Evolutionary conservation across 1,140 invertebrate genomes (phyloP).

Genomic region (Paracyclopina nana): DNA sequence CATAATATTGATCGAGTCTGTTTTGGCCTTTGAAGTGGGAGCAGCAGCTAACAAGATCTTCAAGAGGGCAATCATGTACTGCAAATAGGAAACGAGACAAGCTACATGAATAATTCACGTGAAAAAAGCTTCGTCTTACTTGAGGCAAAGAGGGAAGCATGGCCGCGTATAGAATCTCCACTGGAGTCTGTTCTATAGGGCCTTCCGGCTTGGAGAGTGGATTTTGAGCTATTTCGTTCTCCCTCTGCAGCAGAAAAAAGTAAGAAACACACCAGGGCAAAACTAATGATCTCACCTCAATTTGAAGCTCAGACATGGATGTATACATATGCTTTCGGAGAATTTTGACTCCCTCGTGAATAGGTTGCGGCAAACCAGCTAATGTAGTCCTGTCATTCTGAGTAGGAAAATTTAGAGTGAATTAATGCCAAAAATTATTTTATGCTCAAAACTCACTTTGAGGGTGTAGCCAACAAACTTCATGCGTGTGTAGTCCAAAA

Average conservation of each 20-base stretch:
- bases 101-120: no score
- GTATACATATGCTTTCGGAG: slow-evolving; percentile 42
- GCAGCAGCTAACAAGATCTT: slow-evolving; percentile 93
- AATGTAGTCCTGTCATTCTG: slow-evolving; percentile 55
- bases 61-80: slow-evolving; percentile 88
- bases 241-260: slow-evolving; percentile 37
- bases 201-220: slow-evolving; percentile 37
- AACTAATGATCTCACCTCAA: slow-evolving; percentile 21
- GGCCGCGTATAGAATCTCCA: slow-evolving; percentile 44
- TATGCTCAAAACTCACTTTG: slow-evolving; percentile 35
- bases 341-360: slow-evolving; percentile 80
- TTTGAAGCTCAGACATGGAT: slow-evolving; percentile 32
- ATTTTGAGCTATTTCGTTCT: slow-evolving; percentile 42
- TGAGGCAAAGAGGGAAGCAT: slow-evolving; percentile 46
- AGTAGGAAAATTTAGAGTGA: slow-evolving; percentile 16
- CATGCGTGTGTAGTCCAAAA: slow-evolving; percentile 66
- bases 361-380: slow-evolving; percentile 77
- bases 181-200: slow-evolving; percentile 49
- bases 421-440: slow-evolving; percentile 23
- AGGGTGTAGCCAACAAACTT: slow-evolving; percentile 90
- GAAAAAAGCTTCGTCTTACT: no score
- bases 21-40: slow-evolving; percentile 92
- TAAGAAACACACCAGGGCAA: no score
- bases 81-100: slow-evolving; percentile 75
- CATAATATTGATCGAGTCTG: slow-evolving; percentile 95